A percentile compares a stretch with the other conserved stretches of the same genome.
Conservation (phyloP, 1,140 invertebrate species). For the Drosophila sucinea region DNA sequence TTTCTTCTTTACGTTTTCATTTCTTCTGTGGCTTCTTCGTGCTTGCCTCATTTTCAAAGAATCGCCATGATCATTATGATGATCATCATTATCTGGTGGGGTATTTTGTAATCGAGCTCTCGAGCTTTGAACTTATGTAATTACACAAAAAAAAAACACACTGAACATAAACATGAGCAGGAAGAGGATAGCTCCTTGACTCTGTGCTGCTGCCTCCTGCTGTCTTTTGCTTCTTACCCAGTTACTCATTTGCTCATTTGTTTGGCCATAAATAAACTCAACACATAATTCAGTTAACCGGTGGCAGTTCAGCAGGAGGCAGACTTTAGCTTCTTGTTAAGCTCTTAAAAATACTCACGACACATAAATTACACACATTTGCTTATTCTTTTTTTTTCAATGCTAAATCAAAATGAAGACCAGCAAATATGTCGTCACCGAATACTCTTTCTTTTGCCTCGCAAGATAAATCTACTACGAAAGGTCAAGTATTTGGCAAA, state of each 20-base stretch:
- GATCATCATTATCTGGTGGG: neutral
- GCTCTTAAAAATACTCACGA: constrained; percentile 52
- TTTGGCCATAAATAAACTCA: constrained; percentile 61
- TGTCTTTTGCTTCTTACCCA: constrained; percentile 18
- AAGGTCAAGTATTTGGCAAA: no score
- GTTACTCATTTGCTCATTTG: constrained; percentile 44
- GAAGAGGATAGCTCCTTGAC: constrained; percentile 2
- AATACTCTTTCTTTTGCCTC: neutral
- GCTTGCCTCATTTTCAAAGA: constrained; percentile 8
- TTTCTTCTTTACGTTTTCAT: constrained; percentile 34
- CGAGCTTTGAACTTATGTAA: constrained; percentile 77
- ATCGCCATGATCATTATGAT: constrained; percentile 33
- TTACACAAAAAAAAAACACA: constrained; percentile 35
- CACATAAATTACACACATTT: constrained; percentile 62
- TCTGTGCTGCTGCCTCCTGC: constrained; percentile 14
- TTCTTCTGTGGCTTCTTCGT: constrained; percentile 35
- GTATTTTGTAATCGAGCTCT: constrained; percentile 51
- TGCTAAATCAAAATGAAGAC: constrained; percentile 43
- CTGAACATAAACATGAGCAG: constrained; percentile 19
- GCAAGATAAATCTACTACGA: neutral
- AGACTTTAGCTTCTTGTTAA: constrained; percentile 32
- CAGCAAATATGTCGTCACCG: neutral
- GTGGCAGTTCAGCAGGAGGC: constrained; percentile 15
- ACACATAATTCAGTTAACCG: constrained; percentile 24
- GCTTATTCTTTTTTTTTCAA: constrained; percentile 36